phyloP scores from a whole-genome alignment of 2,113 vertebrate species.

The Cyprinodon brontotheroides region DNA sequence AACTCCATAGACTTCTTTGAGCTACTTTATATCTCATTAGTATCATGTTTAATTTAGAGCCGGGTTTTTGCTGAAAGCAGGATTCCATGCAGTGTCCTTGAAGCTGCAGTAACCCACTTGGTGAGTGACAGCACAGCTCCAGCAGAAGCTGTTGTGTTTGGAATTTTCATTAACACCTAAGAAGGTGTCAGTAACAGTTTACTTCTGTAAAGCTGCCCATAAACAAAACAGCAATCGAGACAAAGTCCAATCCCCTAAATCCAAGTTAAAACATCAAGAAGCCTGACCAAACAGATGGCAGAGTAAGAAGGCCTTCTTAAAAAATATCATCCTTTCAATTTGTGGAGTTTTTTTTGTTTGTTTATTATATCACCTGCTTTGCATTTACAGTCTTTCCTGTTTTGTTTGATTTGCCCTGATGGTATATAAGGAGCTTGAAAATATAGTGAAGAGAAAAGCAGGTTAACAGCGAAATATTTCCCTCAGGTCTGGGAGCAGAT shows the following conservation, averaged over 20 bases:
- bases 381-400: neutral
- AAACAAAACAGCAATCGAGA: conserved; percentile 58
- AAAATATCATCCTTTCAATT: neutral
- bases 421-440: neutral
- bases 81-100: conserved; percentile 29
- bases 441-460: conserved; percentile 1
- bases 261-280: conserved; percentile 10
- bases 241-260: conserved; percentile 30
- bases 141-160: conserved; percentile 50
- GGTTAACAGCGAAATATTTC: conserved; percentile 12
- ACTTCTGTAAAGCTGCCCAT: conserved; percentile 42
- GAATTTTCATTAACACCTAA: conserved; percentile 77
- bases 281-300: neutral
- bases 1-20: conserved; percentile 9
- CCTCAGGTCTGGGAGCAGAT: conserved; percentile 5
- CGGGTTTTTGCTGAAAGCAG: conserved; percentile 3
- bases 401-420: neutral
- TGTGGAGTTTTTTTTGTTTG: neutral
- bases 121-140: conserved; percentile 47
- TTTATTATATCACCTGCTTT: neutral
- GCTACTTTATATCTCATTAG: conserved; percentile 20
- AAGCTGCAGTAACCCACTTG: conserved; percentile 15
- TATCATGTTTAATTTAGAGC: conserved; percentile 11
- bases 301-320: neutral
- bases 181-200: conserved; percentile 65